A percentile compares a stretch with the other conserved stretches of the same genome.
Evolutionary conservation across 2,797 vertebrate genomes (phyloP).

Genomic region (Monodelphis domestica): DNA sequence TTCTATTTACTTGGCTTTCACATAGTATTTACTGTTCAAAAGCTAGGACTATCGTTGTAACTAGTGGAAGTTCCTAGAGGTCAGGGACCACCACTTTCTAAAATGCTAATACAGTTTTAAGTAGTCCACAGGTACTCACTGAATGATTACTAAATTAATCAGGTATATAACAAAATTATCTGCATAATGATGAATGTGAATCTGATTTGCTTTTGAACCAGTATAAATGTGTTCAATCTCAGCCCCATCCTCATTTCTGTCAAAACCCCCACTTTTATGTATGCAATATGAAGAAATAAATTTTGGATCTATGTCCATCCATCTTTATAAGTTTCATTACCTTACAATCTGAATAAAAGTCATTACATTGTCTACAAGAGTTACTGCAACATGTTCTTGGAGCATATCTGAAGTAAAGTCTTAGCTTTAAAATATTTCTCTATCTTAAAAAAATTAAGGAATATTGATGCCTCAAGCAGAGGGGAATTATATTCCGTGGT

Average conservation of each 20-base stretch:
- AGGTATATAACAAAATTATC: not conserved
- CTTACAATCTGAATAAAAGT: slow-evolving; percentile 61
- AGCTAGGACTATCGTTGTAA: not conserved
- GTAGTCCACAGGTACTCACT: not conserved
- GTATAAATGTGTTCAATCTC: not conserved
- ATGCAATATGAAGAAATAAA: slow-evolving; percentile 33
- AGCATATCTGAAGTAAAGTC: slow-evolving; percentile 25
- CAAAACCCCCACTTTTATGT: not conserved
- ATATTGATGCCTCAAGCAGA: slow-evolving; percentile 54
- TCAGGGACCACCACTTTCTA: not conserved
- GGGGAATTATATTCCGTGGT: slow-evolving; percentile 49
- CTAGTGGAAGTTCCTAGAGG: not conserved
- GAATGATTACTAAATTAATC: not conserved
- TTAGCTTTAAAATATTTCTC: slow-evolving; percentile 63
- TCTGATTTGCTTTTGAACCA: not conserved
- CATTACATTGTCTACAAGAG: slow-evolving; percentile 21
- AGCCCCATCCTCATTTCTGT: not conserved
- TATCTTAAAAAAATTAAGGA: slow-evolving; percentile 30
- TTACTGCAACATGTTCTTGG: slow-evolving; percentile 64
- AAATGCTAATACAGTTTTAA: not conserved
- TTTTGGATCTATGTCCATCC: slow-evolving; percentile 33
- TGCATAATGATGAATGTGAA: not conserved
- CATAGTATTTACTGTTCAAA: not conserved
- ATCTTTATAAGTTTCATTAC: slow-evolving; percentile 47
- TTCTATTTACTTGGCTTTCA: slow-evolving; percentile 25